phyloP scores from a whole-genome alignment of 2,113 vertebrate species.

The Scatophagus argus region DNA sequence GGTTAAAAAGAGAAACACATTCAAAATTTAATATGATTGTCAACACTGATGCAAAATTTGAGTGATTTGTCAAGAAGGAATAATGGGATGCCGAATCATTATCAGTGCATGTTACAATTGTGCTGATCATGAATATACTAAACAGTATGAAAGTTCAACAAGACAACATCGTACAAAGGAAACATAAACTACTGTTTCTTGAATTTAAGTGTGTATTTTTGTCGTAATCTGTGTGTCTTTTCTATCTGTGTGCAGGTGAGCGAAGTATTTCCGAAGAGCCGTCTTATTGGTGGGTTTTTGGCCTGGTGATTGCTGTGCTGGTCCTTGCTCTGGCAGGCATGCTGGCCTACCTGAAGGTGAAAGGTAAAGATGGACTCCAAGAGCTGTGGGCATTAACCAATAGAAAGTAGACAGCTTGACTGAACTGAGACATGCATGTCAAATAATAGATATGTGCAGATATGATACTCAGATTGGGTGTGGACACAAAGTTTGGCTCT shows the following conservation, averaged over 20 bases:
- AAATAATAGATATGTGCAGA: background rate
- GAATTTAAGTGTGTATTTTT: background rate
- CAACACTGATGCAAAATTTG: no score
- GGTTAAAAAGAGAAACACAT: no score
- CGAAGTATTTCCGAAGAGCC: rapidly evolving
- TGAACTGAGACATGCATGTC: background rate
- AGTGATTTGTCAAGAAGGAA: no score
- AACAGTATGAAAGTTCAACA: no score
- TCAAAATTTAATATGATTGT: no score
- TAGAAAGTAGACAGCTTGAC: background rate
- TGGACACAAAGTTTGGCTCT: background rate
- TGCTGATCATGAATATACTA: no score
- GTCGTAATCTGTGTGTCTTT: background rate
- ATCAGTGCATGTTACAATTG: no score
- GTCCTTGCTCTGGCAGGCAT: constrained; percentile 52
- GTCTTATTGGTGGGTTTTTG: constrained; percentile 74
- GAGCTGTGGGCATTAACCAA: background rate
- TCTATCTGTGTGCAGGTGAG: constrained; percentile 41
- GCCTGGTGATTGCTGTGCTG: constrained; percentile 53
- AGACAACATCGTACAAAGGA: no score
- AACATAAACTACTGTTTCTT: background rate
- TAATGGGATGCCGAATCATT: no score
- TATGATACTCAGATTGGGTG: background rate
- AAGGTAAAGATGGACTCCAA: constrained; percentile 42
- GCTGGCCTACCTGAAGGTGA: constrained; percentile 71